phyloP scores from a whole-genome alignment of 2,888 invertebrate species.

The Drosophila macrospina region DNA sequence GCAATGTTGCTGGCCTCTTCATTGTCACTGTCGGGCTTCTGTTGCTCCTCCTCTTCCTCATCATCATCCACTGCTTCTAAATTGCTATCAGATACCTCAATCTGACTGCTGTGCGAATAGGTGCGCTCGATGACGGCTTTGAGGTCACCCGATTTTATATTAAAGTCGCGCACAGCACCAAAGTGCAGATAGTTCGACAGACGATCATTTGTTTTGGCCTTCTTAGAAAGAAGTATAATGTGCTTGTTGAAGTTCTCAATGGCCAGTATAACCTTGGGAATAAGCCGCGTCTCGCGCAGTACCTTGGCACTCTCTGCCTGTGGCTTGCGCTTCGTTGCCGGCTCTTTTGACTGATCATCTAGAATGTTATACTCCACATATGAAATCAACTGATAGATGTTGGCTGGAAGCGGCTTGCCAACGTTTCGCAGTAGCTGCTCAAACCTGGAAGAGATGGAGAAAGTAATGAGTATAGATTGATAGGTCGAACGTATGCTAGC shows the following conservation, averaged over 20 bases:
- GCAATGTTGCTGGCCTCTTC: constrained; percentile 58
- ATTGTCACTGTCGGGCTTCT: constrained; percentile 36
- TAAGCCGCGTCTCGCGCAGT: constrained; percentile 87
- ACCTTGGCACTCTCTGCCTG: constrained; percentile 86
- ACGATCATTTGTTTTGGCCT: constrained; percentile 86
- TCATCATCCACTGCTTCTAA: constrained; percentile 31
- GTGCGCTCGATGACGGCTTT: constrained; percentile 86
- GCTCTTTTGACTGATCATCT: constrained; percentile 63
- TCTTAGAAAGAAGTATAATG: constrained; percentile 87
- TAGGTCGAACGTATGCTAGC: neutral
- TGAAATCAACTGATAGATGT: constrained; percentile 87
- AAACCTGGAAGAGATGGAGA: constrained; percentile 83
- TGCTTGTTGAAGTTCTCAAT: constrained; percentile 88
- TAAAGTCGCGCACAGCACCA: constrained; percentile 88
- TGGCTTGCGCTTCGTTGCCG: constrained; percentile 83
- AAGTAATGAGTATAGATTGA: neutral
- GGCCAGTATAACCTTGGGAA: constrained; percentile 88
- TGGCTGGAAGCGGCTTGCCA: constrained; percentile 87
- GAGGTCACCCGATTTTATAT: constrained; percentile 86
- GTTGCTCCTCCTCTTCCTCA: constrained; percentile 25
- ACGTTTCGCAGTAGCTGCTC: constrained; percentile 86
- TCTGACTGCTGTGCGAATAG: constrained; percentile 78
- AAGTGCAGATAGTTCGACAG: constrained; percentile 87
- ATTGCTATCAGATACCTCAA: constrained; percentile 67
- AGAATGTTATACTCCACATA: constrained; percentile 86